A percentile compares a stretch with the other conserved stretches of the same genome.
phyloP scores from a whole-genome alignment of 1,140 invertebrate species.

The Ceratitis capitata region DNA sequence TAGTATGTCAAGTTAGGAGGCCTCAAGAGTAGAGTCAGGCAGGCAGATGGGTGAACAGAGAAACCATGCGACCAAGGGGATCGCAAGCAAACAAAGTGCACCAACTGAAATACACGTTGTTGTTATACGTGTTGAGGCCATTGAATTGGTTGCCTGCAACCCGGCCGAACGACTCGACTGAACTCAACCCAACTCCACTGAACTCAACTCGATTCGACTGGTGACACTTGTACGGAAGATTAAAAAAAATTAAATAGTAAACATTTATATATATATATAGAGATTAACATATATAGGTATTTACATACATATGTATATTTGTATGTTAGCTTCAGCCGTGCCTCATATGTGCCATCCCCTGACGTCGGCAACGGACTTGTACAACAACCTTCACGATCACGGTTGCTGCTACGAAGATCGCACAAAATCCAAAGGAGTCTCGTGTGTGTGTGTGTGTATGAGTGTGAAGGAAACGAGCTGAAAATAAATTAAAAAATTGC shows the following conservation, averaged over 20 bases:
- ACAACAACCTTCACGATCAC: too few relatives aligned
- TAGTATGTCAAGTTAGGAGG: not conserved
- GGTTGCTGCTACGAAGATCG: not conserved
- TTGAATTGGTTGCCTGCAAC: not conserved
- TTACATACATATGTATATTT: not conserved
- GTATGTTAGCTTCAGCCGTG: too few relatives aligned
- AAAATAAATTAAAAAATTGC: constrained; percentile 37
- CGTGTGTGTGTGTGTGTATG: not conserved
- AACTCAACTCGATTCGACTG: not conserved
- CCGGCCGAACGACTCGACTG: not conserved
- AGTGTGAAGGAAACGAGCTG: not conserved
- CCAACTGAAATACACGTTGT: too few relatives aligned
- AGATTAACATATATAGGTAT: not conserved
- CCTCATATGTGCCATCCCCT: not conserved
- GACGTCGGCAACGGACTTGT: not conserved
- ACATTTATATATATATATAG: not conserved
- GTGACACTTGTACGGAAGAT: constrained; percentile 30
- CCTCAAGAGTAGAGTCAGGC: not conserved
- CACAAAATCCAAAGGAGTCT: not conserved
- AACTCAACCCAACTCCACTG: too few relatives aligned
- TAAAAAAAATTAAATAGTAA: constrained; percentile 33
- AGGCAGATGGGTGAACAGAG: not conserved
- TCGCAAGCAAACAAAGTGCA: not conserved
- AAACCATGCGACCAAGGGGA: not conserved
- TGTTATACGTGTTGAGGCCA: constrained; percentile 1